Evolutionary conservation across 2,797 vertebrate genomes (phyloP).

Genomic region (Lophotriccus pileatus): DNA sequence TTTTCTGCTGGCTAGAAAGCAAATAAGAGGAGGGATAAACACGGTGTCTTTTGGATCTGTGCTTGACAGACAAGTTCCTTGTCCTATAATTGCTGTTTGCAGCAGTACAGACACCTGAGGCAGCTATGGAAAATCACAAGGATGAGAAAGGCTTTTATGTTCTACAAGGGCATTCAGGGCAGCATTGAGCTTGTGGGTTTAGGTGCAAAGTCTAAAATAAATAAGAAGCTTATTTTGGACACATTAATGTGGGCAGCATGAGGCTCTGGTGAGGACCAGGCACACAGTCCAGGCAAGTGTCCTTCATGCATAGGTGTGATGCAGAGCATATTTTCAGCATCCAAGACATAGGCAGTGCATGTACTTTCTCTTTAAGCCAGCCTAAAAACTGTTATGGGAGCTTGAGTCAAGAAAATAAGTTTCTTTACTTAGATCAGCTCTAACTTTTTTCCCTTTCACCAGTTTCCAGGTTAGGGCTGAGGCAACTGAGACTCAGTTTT

Average conservation of each 20-base stretch:
- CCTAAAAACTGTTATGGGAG: neutral
- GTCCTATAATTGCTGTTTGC: conserved; percentile 49
- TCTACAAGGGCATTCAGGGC: neutral
- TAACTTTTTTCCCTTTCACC: neutral
- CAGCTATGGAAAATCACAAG: neutral
- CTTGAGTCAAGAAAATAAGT: neutral
- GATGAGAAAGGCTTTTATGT: conserved; percentile 2
- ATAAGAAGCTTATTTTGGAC: neutral
- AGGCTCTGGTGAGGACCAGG: neutral
- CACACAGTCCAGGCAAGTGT: neutral
- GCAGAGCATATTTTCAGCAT: neutral
- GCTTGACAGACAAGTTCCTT: conserved; percentile 9
- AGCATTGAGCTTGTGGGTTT: neutral
- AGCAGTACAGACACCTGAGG: neutral
- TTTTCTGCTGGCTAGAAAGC: neutral
- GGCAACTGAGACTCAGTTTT: neutral
- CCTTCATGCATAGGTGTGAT: neutral
- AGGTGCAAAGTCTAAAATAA: neutral
- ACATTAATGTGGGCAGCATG: neutral
- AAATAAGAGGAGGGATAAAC: conserved; percentile 3
- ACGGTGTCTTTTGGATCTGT: neutral
- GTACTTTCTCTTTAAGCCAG: neutral
- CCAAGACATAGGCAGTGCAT: neutral
- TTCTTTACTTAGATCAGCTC: neutral
- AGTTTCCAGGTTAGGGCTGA: neutral